Conservation (phyloP, 2,797 vertebrate species). For the Anisognathus igniventris region DNA sequence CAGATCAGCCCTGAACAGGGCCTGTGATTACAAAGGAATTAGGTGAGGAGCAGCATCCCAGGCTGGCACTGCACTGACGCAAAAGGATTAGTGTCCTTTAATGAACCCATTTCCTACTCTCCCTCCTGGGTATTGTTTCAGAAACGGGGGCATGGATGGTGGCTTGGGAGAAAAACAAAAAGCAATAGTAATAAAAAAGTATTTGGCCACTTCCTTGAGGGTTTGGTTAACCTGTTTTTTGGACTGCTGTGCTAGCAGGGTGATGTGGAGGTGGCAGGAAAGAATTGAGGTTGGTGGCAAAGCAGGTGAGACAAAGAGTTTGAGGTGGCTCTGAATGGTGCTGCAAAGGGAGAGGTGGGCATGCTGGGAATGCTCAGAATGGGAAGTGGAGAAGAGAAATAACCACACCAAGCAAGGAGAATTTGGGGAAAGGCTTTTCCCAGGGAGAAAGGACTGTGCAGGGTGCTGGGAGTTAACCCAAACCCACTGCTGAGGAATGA, state of each 20-base stretch:
- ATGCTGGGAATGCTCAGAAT: background rate
- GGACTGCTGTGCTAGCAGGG: background rate
- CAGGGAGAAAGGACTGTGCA: background rate
- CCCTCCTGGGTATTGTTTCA: background rate
- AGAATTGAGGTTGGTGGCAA: rapidly evolving
- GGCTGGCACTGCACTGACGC: background rate
- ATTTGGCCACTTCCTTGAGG: background rate
- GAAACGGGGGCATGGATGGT: background rate
- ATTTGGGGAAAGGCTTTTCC: background rate
- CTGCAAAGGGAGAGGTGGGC: background rate
- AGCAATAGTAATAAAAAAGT: background rate
- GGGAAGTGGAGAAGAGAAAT: background rate
- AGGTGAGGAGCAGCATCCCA: background rate
- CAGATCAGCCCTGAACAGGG: background rate
- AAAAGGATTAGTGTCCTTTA: background rate
- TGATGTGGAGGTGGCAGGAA: background rate
- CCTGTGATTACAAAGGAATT: background rate
- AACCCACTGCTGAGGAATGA: rapidly evolving
- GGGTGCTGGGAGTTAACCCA: background rate
- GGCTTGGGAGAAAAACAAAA: background rate
- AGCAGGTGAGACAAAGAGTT: background rate
- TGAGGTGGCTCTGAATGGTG: background rate
- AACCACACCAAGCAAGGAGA: rapidly evolving
- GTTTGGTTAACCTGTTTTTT: background rate
- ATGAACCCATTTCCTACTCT: background rate